Percentiles rank a stretch among this genome's conserved stretches.
Conservation (phyloP, 2,888 invertebrate genomes). For the Hypena proboscidalis region DNA sequence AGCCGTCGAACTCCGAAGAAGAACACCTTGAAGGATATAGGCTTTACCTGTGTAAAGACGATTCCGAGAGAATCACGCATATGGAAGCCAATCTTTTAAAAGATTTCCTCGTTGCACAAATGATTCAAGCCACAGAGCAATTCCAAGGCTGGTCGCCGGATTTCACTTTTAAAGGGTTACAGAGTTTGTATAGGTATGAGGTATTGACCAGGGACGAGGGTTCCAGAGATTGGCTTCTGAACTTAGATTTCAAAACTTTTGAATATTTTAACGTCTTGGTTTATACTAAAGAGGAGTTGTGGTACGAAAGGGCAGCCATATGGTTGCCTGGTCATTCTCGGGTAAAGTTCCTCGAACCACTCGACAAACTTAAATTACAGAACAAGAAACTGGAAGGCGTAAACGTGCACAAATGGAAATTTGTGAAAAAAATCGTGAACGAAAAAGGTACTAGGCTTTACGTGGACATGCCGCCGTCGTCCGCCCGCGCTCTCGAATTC, state of each 20-base stretch:
- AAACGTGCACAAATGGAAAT: conserved; percentile 73
- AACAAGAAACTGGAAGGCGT: conserved; percentile 61
- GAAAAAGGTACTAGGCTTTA: conserved; percentile 70
- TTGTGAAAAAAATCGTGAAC: conserved; percentile 69
- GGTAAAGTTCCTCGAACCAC: conserved; percentile 60
- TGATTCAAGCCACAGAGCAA: conserved; percentile 55
- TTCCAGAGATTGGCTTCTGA: conserved; percentile 67
- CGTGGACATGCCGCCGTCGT: conserved; percentile 75
- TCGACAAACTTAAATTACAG: conserved; percentile 69
- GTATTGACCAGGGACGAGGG: conserved; percentile 59
- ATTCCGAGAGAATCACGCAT: conserved; percentile 62
- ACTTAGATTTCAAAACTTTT: conserved; percentile 64
- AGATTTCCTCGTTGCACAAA: conserved; percentile 60
- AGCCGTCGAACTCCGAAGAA: conserved; percentile 1
- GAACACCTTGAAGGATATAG: conserved; percentile 40
- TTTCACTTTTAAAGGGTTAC: conserved; percentile 66
- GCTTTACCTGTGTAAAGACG: conserved; percentile 71
- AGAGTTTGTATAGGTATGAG: conserved; percentile 64
- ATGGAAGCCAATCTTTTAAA: conserved; percentile 59
- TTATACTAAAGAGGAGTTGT: conserved; percentile 72
- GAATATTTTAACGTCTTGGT: conserved; percentile 63
- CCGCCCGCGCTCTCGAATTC: conserved; percentile 66
- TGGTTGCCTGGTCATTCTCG: conserved; percentile 76
- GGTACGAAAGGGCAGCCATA: conserved; percentile 76
- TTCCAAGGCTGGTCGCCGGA: conserved; percentile 64